Evolutionary conservation across 2,888 invertebrate species (phyloP), one percentile per base, ranked within the genome.

Genomic region (Ennomos fuscantarius): DNA sequence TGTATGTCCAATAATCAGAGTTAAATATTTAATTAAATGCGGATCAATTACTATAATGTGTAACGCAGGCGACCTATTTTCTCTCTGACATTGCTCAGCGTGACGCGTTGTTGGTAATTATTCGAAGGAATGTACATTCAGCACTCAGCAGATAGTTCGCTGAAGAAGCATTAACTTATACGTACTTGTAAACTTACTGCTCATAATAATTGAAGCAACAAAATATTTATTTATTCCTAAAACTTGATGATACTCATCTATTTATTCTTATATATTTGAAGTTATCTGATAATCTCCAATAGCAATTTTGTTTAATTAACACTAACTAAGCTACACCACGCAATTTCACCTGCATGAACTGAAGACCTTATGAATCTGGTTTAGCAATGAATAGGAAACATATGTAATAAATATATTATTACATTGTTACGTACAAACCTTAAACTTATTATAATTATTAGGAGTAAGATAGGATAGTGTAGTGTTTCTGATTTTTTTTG

Each of bases 171-270:
- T 1, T 55, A 48, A 31, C 9, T 37, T 37, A 33, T 43, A 33
- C 1, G 15, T 15, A 15, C 15, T 15, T 12, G 8, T 35, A 10
- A 10, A 12, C 12, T 13, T 5, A 35, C 44, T 34, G 34, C 35
- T 34, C 35, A 32, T 12, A 15, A 10, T 43, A 42, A 15, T 24
- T 5, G 12, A 47, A 46, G 46, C 15, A 37, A 51, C 46, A 49
- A 53, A 53, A 43, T 53, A 58, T 49, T 52, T 42, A 45, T 55
- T 13, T 64, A 68, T 63, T 94, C 94, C 53, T 85, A 95, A 96
- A 95, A 94, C 94, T 95, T 93, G 95, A 95, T 6, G 6, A 24
- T 24, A 6, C 1, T 24, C 3, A 15, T 15, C 3, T 15, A 15
- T 15, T 15, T 3, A 15, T 15, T 2, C 3, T 2, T 3, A 15